A percentile compares a stretch with the other conserved stretches of the same genome.
phyloP scores from a whole-genome alignment of 2,888 invertebrate genomes.

The Mylabris sibirica region DNA sequence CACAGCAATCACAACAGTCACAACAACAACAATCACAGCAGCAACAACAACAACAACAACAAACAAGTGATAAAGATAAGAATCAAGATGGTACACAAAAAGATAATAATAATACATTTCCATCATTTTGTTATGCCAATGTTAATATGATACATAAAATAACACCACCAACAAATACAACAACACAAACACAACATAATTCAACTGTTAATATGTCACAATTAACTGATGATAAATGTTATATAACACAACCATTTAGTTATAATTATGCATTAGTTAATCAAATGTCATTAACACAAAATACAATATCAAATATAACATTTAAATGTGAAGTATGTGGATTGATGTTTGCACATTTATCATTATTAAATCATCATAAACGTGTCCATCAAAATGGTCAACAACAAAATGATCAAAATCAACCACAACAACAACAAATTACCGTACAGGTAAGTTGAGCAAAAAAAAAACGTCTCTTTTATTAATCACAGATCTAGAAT shows the following conservation, averaged over 20 bases:
- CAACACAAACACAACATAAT: slow-evolving; percentile 47
- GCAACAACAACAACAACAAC: slow-evolving; percentile 41
- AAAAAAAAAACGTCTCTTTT: too few species aligned
- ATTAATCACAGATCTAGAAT: too few species aligned
- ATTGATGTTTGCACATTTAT: slow-evolving; percentile 83
- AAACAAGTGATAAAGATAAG: slow-evolving; percentile 54
- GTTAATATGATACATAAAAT: slow-evolving; percentile 75
- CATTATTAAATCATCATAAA: slow-evolving; percentile 85
- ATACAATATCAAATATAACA: slow-evolving; percentile 81
- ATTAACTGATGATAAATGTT: slow-evolving; percentile 74
- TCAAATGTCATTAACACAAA: slow-evolving; percentile 84
- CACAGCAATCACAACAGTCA: neutral
- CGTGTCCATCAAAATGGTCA: slow-evolving; percentile 70
- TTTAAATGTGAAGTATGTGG: slow-evolving; percentile 91
- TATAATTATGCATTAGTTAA: slow-evolving; percentile 84
- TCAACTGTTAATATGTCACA: slow-evolving; percentile 75
- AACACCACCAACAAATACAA: slow-evolving; percentile 53
- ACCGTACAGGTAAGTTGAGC: slow-evolving; percentile 53
- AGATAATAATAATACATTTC: slow-evolving; percentile 68
- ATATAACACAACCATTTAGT: slow-evolving; percentile 77
- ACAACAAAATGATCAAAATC: slow-evolving; percentile 65
- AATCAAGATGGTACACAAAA: slow-evolving; percentile 52
- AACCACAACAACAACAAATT: slow-evolving; percentile 56
- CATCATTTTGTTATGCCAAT: slow-evolving; percentile 75
- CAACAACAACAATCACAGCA: neutral